Evolutionary conservation across 2,113 vertebrate genomes (phyloP).

Genomic region (Poicephalus gulielmi): DNA sequence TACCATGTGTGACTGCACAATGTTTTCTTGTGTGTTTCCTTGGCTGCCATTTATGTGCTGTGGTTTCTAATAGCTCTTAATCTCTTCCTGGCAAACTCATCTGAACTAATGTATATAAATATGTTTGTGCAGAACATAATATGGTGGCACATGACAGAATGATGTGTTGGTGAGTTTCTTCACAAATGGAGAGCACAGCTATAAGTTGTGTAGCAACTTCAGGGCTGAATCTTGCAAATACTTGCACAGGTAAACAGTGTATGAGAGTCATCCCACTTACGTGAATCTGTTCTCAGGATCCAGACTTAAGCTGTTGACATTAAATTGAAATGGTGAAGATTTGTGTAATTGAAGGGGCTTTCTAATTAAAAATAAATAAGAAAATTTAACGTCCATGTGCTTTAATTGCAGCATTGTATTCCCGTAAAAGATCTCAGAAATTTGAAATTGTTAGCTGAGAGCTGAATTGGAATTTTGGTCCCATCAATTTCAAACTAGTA

Average conservation of each 20-base stretch:
- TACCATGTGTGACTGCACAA: background rate
- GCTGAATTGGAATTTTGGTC: background rate
- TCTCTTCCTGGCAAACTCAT: background rate
- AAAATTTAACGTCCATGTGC: background rate
- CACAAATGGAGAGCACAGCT: background rate
- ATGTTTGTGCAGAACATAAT: background rate
- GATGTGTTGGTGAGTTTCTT: background rate
- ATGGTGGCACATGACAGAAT: background rate
- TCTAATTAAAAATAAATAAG: conserved; percentile 7
- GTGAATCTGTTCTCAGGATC: background rate
- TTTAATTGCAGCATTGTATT: background rate
- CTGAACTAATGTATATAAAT: background rate
- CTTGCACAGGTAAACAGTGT: background rate
- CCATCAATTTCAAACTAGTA: background rate
- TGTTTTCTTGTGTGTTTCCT: background rate
- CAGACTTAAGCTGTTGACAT: background rate
- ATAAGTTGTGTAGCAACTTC: background rate
- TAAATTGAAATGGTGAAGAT: background rate
- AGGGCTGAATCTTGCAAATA: background rate
- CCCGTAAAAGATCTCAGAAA: background rate
- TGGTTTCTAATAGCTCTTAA: background rate
- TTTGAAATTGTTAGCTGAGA: background rate
- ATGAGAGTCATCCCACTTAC: background rate
- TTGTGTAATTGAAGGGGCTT: background rate
- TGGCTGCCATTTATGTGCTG: background rate